Evolutionary conservation across 2,113 vertebrate genomes (phyloP).

Genomic region (Pleuronectes platessa): DNA sequence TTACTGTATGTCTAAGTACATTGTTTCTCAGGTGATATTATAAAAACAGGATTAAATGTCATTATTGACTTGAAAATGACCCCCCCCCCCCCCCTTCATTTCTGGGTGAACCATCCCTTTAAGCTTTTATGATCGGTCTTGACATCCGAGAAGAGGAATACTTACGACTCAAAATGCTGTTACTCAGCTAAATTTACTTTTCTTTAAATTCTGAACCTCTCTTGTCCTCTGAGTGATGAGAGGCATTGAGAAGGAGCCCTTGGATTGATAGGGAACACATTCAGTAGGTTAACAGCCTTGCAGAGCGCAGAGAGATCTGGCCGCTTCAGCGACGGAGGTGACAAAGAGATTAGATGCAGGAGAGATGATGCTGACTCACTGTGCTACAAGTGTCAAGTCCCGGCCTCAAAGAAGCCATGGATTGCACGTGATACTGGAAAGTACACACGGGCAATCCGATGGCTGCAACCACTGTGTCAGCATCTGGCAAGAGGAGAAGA

Average conservation of each 20-base stretch:
- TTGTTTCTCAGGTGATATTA: too few relatives aligned
- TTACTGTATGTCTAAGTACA: too few relatives aligned
- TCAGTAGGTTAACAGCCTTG: slow-evolving; percentile 39
- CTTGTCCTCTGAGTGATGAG: slow-evolving; percentile 17
- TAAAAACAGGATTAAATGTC: too few relatives aligned
- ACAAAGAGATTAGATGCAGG: slow-evolving; percentile 47
- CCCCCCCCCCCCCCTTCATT: too few relatives aligned
- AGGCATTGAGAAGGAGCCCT: background rate
- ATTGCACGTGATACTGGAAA: slow-evolving; percentile 22
- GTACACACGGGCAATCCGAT: slow-evolving; percentile 4
- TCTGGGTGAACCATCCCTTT: too few relatives aligned
- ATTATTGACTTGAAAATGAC: too few relatives aligned
- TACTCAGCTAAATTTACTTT: too few relatives aligned
- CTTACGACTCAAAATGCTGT: background rate
- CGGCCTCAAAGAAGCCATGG: slow-evolving; percentile 7
- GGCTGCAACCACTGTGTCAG: slow-evolving; percentile 2
- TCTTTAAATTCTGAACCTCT: background rate
- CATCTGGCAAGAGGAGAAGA: background rate
- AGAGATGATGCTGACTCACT: slow-evolving; percentile 31
- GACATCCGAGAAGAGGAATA: too few relatives aligned
- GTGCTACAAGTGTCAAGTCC: slow-evolving; percentile 40
- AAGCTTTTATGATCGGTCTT: too few relatives aligned
- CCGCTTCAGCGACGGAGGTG: slow-evolving; percentile 13
- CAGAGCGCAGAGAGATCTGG: slow-evolving; percentile 21
- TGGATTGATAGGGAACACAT: slow-evolving; percentile 33